Conservation (phyloP, 2,113 vertebrate genomes). For the Climacteris rufus region DNA sequence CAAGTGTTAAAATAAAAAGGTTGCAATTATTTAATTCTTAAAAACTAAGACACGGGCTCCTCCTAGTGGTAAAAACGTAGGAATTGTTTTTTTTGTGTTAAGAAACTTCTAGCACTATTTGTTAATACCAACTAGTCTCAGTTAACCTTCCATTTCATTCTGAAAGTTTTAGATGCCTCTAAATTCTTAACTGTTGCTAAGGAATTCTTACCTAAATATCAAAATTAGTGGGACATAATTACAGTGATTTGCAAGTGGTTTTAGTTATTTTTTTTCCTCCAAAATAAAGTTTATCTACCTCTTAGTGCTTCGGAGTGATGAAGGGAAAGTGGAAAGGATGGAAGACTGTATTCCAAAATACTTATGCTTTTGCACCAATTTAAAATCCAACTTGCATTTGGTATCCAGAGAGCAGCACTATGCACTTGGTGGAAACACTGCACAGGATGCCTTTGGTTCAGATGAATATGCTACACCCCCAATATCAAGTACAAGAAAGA, state of each 20-base stretch:
- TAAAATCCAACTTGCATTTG: background rate
- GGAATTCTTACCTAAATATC: background rate
- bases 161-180: background rate
- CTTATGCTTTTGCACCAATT: background rate
- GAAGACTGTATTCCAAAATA: background rate
- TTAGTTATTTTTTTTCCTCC: background rate
- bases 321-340: background rate
- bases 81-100: background rate
- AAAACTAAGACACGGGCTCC: constrained; percentile 10
- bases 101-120: background rate
- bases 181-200: background rate
- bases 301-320: background rate
- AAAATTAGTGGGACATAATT: background rate
- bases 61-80: background rate
- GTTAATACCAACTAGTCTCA: background rate
- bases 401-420: background rate
- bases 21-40: background rate
- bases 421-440: background rate
- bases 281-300: background rate
- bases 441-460: background rate
- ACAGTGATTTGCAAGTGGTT: background rate
- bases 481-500: background rate
- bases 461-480: background rate
- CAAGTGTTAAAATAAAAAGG: background rate
- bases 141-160: background rate